Percentiles rank a stretch among this genome's conserved stretches.
Evolutionary conservation across 64 coral and sea anemone genomes (phyloP).

Genomic region (Stylophora pistillata): DNA sequence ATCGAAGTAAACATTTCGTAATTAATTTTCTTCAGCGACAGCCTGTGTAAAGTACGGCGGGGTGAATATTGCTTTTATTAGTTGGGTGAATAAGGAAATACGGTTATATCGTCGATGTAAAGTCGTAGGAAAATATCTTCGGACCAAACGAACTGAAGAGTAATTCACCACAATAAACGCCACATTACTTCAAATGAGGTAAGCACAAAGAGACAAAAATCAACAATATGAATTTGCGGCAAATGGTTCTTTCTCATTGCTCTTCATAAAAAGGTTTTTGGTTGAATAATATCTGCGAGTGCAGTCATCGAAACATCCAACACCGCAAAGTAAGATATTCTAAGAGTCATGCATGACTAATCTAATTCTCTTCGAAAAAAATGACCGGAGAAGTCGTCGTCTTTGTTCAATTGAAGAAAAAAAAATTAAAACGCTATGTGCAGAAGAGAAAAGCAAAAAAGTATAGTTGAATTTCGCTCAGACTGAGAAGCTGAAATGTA

Average conservation of each 20-base stretch:
- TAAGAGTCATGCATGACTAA: too few species aligned
- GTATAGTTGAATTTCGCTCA: too few species aligned
- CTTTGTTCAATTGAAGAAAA: too few species aligned
- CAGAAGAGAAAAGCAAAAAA: too few species aligned
- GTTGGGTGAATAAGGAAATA: neutral
- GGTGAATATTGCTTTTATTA: conserved; percentile 36
- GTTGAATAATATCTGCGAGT: too few species aligned
- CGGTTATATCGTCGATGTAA: neutral
- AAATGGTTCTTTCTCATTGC: neutral
- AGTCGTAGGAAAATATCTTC: neutral
- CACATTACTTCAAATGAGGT: neutral
- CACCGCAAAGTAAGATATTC: too few species aligned
- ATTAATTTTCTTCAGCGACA: neutral
- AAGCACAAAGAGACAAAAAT: neutral
- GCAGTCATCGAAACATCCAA: too few species aligned
- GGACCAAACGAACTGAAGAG: neutral
- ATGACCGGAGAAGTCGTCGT: too few species aligned
- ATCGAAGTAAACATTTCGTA: neutral
- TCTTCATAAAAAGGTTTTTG: neutral
- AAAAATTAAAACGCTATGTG: too few species aligned
- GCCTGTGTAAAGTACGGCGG: neutral
- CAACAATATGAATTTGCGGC: neutral
- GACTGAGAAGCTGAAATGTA: too few species aligned
- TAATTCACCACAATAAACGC: neutral
- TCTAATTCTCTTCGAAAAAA: too few species aligned